Percentiles rank a stretch among this genome's conserved stretches.
These are phyloP conservation scores for Monarcha castaneiventris DNA, from an alignment of 2,113 vertebrate species.

Conservation along the genomic window DNA sequence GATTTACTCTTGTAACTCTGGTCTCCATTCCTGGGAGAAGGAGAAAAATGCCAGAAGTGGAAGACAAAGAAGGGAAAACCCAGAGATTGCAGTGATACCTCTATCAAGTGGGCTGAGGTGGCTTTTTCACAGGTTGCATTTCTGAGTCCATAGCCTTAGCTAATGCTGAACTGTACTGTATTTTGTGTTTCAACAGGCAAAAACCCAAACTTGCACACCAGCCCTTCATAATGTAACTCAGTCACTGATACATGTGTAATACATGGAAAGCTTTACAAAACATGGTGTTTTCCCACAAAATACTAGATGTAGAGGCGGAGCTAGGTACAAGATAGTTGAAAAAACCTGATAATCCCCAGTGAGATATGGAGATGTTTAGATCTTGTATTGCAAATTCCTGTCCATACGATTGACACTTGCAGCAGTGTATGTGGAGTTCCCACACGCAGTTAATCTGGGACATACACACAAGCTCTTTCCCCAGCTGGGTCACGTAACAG, in stretches of 20 bases:
- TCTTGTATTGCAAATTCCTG: not conserved
- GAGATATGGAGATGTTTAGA: not conserved
- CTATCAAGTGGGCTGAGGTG: not conserved
- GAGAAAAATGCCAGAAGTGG: not conserved
- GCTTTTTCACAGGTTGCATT: not conserved
- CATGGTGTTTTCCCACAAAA: not conserved
- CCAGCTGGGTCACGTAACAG: not conserved
- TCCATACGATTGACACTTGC: accelerated
- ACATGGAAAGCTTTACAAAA: not conserved
- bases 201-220: not conserved
- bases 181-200: not conserved
- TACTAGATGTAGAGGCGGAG: not conserved
- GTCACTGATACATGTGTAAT: not conserved
- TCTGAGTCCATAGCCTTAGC: not conserved
- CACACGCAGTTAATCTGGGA: accelerated
- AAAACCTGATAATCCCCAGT: not conserved
- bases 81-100: not conserved
- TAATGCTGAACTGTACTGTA: not conserved
- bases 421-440: not conserved
- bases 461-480: not conserved
- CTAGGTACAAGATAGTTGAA: not conserved
- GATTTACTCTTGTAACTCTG: not conserved
- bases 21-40: not conserved
- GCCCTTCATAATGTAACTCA: not conserved
- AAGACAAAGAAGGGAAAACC: not conserved